These are phyloP conservation scores for Ceriagrion tenellum DNA, from an alignment of 2,888 invertebrate genomes.

Conservation along the genomic window DNA sequence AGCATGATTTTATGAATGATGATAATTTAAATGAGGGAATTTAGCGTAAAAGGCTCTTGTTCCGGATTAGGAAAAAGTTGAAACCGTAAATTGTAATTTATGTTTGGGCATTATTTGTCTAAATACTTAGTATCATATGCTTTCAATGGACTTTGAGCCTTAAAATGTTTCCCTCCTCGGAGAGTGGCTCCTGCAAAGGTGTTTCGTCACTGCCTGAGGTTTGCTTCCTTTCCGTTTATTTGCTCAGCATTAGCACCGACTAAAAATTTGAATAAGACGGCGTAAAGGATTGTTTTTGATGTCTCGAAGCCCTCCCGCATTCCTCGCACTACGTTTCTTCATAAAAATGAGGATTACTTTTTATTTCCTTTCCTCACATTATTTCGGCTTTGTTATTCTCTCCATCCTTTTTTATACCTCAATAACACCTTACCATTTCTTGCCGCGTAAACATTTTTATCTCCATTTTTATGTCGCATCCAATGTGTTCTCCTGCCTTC, in stretches of 20 bases:
- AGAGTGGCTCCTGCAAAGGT: too few relatives aligned
- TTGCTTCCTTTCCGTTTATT: background rate
- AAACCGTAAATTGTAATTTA: too few relatives aligned
- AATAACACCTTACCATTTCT: slow-evolving; percentile 6
- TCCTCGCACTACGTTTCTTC: background rate
- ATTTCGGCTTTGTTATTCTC: slow-evolving; percentile 12
- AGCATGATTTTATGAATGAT: too few relatives aligned
- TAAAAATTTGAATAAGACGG: background rate
- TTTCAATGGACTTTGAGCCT: too few relatives aligned
- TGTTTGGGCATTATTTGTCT: too few relatives aligned
- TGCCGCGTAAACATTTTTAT: slow-evolving; percentile 34
- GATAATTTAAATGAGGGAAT: too few relatives aligned
- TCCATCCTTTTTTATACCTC: slow-evolving; percentile 7
- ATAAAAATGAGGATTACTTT: slow-evolving; percentile 1
- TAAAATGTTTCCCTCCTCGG: too few relatives aligned
- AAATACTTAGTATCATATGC: too few relatives aligned
- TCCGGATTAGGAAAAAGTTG: too few relatives aligned
- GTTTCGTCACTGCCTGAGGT: background rate
- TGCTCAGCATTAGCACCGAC: background rate
- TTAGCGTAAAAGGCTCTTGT: too few relatives aligned
- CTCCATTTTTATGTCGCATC: background rate
- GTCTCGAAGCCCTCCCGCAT: background rate
- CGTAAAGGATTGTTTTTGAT: background rate
- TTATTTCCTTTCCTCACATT: background rate
- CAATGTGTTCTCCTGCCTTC: background rate